A percentile compares a stretch with the other conserved stretches of the same genome.
These are phyloP conservation scores for Drosophila orosa DNA, from an alignment of 1,140 invertebrate genomes.

Conservation along the genomic window DNA sequence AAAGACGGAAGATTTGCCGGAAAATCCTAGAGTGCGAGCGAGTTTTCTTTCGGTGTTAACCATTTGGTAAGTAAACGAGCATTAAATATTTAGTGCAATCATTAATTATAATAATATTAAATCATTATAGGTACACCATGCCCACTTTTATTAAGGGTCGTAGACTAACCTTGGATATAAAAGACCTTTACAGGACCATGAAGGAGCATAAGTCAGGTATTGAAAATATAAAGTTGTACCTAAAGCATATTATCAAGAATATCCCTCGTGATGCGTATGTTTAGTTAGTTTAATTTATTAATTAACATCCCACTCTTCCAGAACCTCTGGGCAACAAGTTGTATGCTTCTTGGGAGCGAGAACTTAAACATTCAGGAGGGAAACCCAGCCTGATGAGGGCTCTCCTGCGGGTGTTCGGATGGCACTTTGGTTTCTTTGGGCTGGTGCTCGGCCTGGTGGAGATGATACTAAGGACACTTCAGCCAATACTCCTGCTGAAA, in stretches of 20 bases:
- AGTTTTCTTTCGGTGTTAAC: conserved; percentile 69
- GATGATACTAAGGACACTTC: conserved; percentile 85
- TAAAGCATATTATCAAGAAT: too few species aligned
- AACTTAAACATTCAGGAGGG: conserved; percentile 45
- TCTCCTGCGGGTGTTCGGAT: conserved; percentile 61
- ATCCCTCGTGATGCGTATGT: too few species aligned
- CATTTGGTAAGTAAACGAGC: conserved; percentile 68
- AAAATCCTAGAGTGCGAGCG: conserved; percentile 68
- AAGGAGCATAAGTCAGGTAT: conserved; percentile 85
- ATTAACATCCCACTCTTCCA: conserved; percentile 15
- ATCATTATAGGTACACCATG: conserved; percentile 83
- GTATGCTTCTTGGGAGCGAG: conserved; percentile 57
- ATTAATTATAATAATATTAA: background rate
- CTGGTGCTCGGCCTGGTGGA: conserved; percentile 64
- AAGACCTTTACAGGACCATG: conserved; percentile 86
- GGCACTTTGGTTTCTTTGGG: conserved; percentile 56
- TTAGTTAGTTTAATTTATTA: background rate
- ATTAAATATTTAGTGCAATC: background rate
- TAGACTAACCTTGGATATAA: conserved; percentile 85
- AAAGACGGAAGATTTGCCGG: conserved; percentile 70
- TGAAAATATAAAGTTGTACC: background rate
- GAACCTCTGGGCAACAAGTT: conserved; percentile 68
- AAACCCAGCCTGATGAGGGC: conserved; percentile 56
- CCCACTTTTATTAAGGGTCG: conserved; percentile 85
- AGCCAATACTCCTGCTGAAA: conserved; percentile 89